Evolutionary conservation across 1,140 invertebrate genomes (phyloP).

Genomic region (Cotesia chilonis): DNA sequence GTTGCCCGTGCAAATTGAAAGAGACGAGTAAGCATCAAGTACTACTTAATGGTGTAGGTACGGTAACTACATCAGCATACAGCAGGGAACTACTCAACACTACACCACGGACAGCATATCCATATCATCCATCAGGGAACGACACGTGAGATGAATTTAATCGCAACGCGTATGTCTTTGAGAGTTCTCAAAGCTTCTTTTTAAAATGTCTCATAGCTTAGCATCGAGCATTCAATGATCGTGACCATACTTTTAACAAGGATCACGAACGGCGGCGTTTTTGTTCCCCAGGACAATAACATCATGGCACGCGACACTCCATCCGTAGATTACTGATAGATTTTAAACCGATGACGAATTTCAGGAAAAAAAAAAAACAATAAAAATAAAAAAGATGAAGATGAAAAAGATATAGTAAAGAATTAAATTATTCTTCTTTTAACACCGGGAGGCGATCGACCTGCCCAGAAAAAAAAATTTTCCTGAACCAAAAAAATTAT

Average conservation of each 20-base stretch:
- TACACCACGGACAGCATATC: not conserved
- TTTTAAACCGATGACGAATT: not conserved
- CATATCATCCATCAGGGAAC: not conserved
- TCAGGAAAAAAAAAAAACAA: not conserved
- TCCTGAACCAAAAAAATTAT: too few species aligned
- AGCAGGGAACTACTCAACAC: slow-evolving; percentile 1
- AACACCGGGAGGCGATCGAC: too few species aligned
- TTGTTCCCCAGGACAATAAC: slow-evolving; percentile 25
- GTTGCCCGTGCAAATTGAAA: slow-evolving; percentile 40
- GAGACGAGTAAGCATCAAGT: slow-evolving; percentile 15
- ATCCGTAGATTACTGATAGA: not conserved
- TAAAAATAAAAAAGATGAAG: too few species aligned
- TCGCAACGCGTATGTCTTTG: not conserved
- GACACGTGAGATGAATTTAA: slow-evolving; percentile 42
- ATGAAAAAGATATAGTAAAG: too few species aligned
- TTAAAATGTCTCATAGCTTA: slow-evolving; percentile 3
- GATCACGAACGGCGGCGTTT: slow-evolving; percentile 24
- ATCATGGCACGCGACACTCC: slow-evolving; percentile 28
- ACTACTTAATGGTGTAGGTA: not conserved
- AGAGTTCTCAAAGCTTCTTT: not conserved
- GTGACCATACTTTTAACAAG: slow-evolving; percentile 17
- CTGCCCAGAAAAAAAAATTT: too few species aligned
- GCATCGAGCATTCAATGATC: not conserved
- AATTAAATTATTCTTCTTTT: too few species aligned
- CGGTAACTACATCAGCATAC: too few species aligned